Evolutionary conservation across 2,888 invertebrate genomes (phyloP).

Genomic region (Auanema sp.): DNA sequence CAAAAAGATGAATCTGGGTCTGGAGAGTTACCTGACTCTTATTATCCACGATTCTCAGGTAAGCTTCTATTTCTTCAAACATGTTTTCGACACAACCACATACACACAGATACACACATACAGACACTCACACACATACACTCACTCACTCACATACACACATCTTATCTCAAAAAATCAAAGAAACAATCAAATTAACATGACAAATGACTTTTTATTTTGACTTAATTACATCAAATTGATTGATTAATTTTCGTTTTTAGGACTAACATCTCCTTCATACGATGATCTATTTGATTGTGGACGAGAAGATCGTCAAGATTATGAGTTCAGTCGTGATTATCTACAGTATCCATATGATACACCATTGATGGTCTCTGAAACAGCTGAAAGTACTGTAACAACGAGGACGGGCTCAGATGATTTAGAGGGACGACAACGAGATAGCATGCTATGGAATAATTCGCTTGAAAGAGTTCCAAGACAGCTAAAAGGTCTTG

Average conservation of each 20-base stretch:
- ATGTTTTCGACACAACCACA: too few relatives aligned
- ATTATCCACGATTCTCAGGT: slow-evolving; percentile 51
- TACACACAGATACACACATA: too few relatives aligned
- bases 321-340: slow-evolving; percentile 21
- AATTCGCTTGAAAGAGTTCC: slow-evolving; percentile 27
- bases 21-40: slow-evolving; percentile 46
- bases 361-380: slow-evolving; percentile 41
- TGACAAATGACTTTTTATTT: too few relatives aligned
- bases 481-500: slow-evolving; percentile 41
- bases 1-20: slow-evolving; percentile 52
- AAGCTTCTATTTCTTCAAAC: background rate
- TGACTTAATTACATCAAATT: background rate
- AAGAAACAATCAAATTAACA: too few relatives aligned
- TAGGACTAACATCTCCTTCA: slow-evolving; percentile 49
- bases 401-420: slow-evolving; percentile 36
- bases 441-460: slow-evolving; percentile 22
- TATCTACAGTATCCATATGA: slow-evolving; percentile 39
- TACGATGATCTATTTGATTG: slow-evolving; percentile 53
- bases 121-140: too few relatives aligned
- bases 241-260: slow-evolving; percentile 7
- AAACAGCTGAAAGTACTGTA: slow-evolving; percentile 49
- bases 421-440: slow-evolving; percentile 17
- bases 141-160: too few relatives aligned
- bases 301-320: slow-evolving; percentile 11
- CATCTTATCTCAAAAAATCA: too few relatives aligned